Evolutionary conservation across 1,140 invertebrate species (phyloP).

Genomic region (Macrotrachela quadricornifera): DNA sequence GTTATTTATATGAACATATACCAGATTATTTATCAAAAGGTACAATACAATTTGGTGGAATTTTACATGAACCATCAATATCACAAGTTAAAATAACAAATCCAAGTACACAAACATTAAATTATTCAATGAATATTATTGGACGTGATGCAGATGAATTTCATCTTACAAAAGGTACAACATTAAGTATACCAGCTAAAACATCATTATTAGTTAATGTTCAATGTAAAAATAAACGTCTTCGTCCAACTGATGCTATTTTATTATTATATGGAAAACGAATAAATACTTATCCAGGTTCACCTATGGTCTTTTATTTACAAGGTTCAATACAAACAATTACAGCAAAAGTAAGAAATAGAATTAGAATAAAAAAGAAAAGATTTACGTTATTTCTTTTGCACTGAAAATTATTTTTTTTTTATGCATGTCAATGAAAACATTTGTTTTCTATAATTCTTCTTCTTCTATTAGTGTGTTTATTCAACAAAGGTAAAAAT

Average conservation of each 20-base stretch:
- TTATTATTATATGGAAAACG: constrained; percentile 21
- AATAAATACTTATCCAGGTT: too few relatives aligned
- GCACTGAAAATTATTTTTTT: too few relatives aligned
- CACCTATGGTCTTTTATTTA: too few relatives aligned
- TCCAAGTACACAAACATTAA: constrained; percentile 21
- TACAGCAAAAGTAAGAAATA: too few relatives aligned
- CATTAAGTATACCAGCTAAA: constrained; percentile 18
- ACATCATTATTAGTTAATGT: constrained; percentile 18
- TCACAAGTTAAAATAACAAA: constrained; percentile 26
- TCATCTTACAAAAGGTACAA: constrained; percentile 19
- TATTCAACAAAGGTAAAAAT: too few relatives aligned
- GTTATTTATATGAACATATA: constrained; percentile 22
- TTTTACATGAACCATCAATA: constrained; percentile 18
- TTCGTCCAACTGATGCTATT: constrained; percentile 23
- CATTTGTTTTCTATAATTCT: too few relatives aligned
- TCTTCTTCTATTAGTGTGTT: too few relatives aligned
- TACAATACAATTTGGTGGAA: constrained; percentile 21
- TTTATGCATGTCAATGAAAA: too few relatives aligned
- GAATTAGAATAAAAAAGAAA: too few relatives aligned
- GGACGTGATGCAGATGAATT: constrained; percentile 24
- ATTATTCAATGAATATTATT: constrained; percentile 23
- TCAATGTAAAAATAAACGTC: constrained; percentile 23
- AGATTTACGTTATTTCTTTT: too few relatives aligned
- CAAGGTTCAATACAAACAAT: too few relatives aligned
- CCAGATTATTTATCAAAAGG: constrained; percentile 25